A percentile compares a stretch with the other conserved stretches of the same genome.
phyloP scores from a whole-genome alignment of 1,140 invertebrate genomes.

The Andrena cerasifolii region DNA sequence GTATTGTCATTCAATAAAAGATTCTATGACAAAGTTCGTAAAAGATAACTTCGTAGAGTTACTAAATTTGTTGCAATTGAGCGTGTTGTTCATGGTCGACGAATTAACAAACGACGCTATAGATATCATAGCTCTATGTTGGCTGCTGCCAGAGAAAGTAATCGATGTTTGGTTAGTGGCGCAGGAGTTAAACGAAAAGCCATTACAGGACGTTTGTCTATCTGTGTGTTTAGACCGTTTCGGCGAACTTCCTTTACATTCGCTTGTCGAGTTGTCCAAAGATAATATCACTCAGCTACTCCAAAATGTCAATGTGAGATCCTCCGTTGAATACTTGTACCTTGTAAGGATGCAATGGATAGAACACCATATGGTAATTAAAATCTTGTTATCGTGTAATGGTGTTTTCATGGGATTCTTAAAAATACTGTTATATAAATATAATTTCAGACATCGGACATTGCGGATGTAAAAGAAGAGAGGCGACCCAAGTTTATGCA shows the following conservation, averaged over 20 bases:
- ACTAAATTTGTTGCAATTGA: slow-evolving; percentile 63
- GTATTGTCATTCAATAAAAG: slow-evolving; percentile 25
- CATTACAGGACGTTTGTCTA: slow-evolving; percentile 59
- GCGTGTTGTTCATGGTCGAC: slow-evolving; percentile 63
- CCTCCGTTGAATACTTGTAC: neutral
- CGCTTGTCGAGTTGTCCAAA: slow-evolving; percentile 36
- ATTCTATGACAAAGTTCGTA: slow-evolving; percentile 55
- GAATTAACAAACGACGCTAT: slow-evolving; percentile 55
- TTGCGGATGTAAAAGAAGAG: neutral
- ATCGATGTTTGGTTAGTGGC: slow-evolving; percentile 68
- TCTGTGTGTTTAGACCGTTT: slow-evolving; percentile 68
- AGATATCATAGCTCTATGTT: slow-evolving; percentile 51
- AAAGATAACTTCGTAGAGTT: slow-evolving; percentile 38
- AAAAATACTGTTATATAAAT: neutral
- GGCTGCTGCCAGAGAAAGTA: slow-evolving; percentile 51
- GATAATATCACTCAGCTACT: slow-evolving; percentile 60
- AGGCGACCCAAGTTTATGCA: slow-evolving; percentile 17
- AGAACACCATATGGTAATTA: slow-evolving; percentile 22
- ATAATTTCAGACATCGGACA: neutral
- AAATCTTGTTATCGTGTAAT: neutral
- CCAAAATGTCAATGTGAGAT: slow-evolving; percentile 61
- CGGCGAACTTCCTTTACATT: slow-evolving; percentile 47
- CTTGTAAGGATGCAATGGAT: slow-evolving; percentile 23
- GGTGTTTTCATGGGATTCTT: neutral
- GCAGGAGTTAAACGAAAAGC: slow-evolving; percentile 51